Evolutionary conservation across 2,888 invertebrate genomes (phyloP).

Genomic region (Noctuana brunneofusca): DNA sequence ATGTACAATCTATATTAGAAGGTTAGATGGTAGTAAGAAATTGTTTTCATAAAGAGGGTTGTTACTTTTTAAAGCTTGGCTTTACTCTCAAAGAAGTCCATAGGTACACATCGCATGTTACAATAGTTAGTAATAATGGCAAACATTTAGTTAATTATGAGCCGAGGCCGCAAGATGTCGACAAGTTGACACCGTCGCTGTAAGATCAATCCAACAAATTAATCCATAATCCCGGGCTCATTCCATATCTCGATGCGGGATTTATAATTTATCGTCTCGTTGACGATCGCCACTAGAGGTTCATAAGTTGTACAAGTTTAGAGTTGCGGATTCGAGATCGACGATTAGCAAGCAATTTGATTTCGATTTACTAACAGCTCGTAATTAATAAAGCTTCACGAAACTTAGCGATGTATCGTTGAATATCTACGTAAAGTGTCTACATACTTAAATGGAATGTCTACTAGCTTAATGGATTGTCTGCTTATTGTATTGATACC

Average conservation of each 20-base stretch:
- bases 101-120: too few species aligned
- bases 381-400: constrained; percentile 25
- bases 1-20: too few species aligned
- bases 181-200: constrained; percentile 11
- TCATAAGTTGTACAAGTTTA: constrained; percentile 28
- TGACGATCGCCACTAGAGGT: constrained; percentile 31
- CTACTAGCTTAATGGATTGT: too few species aligned
- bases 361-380: constrained; percentile 28
- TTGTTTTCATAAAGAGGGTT: too few species aligned
- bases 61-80: too few species aligned
- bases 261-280: constrained; percentile 29
- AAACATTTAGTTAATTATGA: too few species aligned
- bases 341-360: constrained; percentile 30
- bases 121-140: too few species aligned
- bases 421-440: neutral
- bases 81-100: too few species aligned
- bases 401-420: constrained; percentile 8
- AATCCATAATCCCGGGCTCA: constrained; percentile 27
- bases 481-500: too few species aligned
- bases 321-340: constrained; percentile 27
- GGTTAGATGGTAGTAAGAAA: too few species aligned
- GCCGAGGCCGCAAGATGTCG: constrained; percentile 14
- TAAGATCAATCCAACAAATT: constrained; percentile 18
- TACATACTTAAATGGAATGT: neutral
- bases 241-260: constrained; percentile 28